Evolutionary conservation across 2,797 vertebrate species (phyloP), one percentile per base, ranked within the genome.

Genomic region (Coluber constrictor): DNA sequence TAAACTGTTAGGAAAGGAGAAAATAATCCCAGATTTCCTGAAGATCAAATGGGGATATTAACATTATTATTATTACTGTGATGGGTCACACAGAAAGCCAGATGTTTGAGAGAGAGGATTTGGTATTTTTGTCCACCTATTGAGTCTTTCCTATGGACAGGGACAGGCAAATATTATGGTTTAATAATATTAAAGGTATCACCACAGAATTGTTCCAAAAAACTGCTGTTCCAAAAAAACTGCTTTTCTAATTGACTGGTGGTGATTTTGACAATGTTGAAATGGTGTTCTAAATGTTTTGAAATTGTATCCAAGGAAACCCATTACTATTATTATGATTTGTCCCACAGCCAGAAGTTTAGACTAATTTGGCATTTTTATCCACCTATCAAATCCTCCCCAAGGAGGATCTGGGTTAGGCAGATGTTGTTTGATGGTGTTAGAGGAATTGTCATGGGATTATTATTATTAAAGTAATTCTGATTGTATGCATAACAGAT

Each of bases 401-500:
- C 15, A 37, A 74, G 70, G 70, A 74, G 70, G 70, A 32, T 16
- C 3, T 37, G n/a, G 66, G 16, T 37, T 74, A 74, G n/a, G 66
- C n/a, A 74, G 66, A 37, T 74, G 70, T 74, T 74, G n/a, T 74
- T 74, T 74, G 70, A 74, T 74, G 70, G 32, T 20, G 7, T 37
- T 74, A 74, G 32, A 37, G 32, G 7, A 20, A 20, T 37, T 74
- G n/a, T 37, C 70, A 9, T 18, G 7, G 70, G 32, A 43, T 74
- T 56, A 11, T 66, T 29, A 59, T n/a, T 51, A 60, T n/a, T 51
- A n/a, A 86, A 66, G 60, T 94, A 95, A 91, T 27, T 88, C 70
- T 86, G 93, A 94, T 92, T 70, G 92, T 93, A 89, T 93, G 86
- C 59, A 70, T 0, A 90, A 25, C 74, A 89, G 56, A 92, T 88